Evolutionary conservation across 2,113 vertebrate genomes (phyloP), one percentile per base, ranked within the genome.

Genomic region (Alaudala cheleensis): DNA sequence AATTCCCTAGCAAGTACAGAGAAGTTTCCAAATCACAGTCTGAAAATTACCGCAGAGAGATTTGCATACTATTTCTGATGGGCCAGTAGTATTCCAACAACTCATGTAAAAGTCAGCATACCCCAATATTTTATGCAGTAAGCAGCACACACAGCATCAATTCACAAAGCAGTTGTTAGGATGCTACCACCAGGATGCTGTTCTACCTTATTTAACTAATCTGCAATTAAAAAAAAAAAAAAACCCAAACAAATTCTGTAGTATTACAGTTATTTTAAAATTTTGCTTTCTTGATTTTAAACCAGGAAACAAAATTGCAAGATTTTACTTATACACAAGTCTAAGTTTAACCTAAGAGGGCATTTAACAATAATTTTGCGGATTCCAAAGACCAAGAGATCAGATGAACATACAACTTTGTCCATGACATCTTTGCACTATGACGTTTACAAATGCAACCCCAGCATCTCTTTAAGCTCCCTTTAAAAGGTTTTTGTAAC

Each of bases 31-130:
- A 81, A 92, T 66, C 44, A 65, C 28, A 81, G 25, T 49, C 54
- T 47, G 56, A 93, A 93, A 85, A 95, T 86, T 54, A 87, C 91
- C 86, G 86, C 82, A 88, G 93, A 86, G 60, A 83, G 47, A 88
- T 93, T 53, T 93, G 70, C 58, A 67, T 53, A 65, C 40, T 74
- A 51, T 88, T 94, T 88, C 67, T 70, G 39, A 90, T 19, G 56
- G 44, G 45, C 64, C 61, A 78, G 60, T 17, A 83, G 61, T 61
- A 78, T 88, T 83, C 47, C 76, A 88, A 88, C 31, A 70, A 61
- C 21, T 83, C 69, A 60, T 1, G 24, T 33, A 89, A 92, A 87
- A 94, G 42, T 33, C 69, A 85, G 44, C 53, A 64, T 21, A n/a
- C 49, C 86, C 31, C 58, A 80, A 24, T 21, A 67, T 47, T n/a